Base-by-base conservation (phyloP, 2,888 invertebrate genomes). In the Dorcus parallelipipedus region DNA sequence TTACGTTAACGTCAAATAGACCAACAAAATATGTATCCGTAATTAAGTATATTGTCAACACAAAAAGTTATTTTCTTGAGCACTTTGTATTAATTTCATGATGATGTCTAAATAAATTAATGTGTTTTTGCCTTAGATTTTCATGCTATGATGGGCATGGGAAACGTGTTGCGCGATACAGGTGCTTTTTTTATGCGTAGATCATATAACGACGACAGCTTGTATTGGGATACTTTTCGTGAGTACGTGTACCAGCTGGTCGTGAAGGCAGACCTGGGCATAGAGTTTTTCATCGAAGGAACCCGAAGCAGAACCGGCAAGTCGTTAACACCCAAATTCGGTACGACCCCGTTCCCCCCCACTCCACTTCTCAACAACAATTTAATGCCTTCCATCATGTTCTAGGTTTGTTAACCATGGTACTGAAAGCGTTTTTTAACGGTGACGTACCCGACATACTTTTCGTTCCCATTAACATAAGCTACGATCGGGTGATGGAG, bases 261-360 rank as follows among this genome's bases (percentile, higher is more conserved):
- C 3, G 82, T 86, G 2, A 83, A 84, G 54, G 88, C 90, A 65
- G 86, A 88, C 69, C 84, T 88, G 45, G 93, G 94, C 0, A 83
- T 97, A 9, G 97, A 99, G 79, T 99, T 98, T 83, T 99, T 97
- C 75, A 88, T 99, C 9, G 98, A 99, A 78, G 99, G 96, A 38
- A 98, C 97, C 0, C 82, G 99, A 61, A 97, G 97, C 72, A 83
- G 99, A 57, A 94, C 92, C 71, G 92, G 91, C 59, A 98, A 98
- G 78, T 91, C 94, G 23, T 81, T 98, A 43, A 80, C 86, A n/a
- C 98, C 99, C 3, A 97, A 96, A 81, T 90, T 90, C 77, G 97
- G 97, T 92, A 78, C 78, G 17, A 33, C 26, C 26, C 26, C 26
- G 0, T 26, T 5, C 26, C 26, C 26, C 14, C 1, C 14, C 14